These are phyloP conservation scores for Tenebrio molitor DNA, from an alignment of 1,140 invertebrate genomes.

Conservation along the genomic window DNA sequence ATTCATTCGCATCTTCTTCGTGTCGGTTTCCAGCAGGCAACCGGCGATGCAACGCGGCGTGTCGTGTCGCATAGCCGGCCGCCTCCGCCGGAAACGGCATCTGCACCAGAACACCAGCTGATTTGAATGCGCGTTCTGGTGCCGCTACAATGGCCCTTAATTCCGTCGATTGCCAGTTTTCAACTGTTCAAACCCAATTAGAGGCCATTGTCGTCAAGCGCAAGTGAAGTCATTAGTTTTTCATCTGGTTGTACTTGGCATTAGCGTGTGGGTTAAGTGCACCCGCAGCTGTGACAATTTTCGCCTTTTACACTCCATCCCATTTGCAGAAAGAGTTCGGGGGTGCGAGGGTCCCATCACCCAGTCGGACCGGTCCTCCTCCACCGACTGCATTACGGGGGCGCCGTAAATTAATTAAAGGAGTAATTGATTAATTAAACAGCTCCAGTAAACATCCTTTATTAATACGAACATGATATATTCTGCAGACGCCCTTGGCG, in stretches of 20 bases:
- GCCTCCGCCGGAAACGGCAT: slow-evolving; percentile 22
- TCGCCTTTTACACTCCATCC: too few species aligned
- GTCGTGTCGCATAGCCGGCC: slow-evolving; percentile 6
- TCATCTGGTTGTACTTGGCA: too few species aligned
- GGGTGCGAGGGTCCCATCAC: too few species aligned
- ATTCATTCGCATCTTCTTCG: too few species aligned
- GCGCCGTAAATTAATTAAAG: slow-evolving; percentile 53
- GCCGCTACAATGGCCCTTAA: slow-evolving; percentile 27
- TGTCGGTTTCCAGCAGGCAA: slow-evolving; percentile 7
- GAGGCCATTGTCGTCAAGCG: slow-evolving; percentile 9
- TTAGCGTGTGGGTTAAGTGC: too few species aligned
- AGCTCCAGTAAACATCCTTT: slow-evolving; percentile 52
- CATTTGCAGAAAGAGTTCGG: too few species aligned
- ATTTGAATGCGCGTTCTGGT: slow-evolving; percentile 35
- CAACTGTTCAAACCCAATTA: slow-evolving; percentile 37
- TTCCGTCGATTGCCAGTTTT: slow-evolving; percentile 29
- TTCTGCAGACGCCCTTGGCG: slow-evolving; percentile 9
- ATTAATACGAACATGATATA: slow-evolving; percentile 49
- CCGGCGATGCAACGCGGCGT: neutral
- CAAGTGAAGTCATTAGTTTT: too few species aligned
- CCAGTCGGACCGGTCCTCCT: too few species aligned
- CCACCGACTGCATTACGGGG: slow-evolving; percentile 43
- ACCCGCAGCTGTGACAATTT: too few species aligned
- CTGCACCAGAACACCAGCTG: slow-evolving; percentile 18
- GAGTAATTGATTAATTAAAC: slow-evolving; percentile 54